Percentiles rank a stretch among this genome's conserved stretches.
Conservation (phyloP, 2,113 vertebrate species). For the Ramphastos sulfuratus region DNA sequence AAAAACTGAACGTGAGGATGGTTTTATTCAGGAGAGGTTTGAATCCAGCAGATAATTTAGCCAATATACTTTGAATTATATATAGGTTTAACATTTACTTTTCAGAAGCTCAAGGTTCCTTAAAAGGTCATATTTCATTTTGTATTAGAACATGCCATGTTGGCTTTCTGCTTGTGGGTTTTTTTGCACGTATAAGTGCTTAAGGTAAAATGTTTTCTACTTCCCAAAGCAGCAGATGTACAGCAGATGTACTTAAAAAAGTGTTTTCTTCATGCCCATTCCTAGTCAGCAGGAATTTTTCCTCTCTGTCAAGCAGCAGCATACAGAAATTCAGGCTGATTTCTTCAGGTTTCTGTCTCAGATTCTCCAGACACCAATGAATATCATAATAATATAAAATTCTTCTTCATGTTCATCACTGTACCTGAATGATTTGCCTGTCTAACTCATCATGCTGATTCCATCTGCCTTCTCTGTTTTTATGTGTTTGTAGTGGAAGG, state of each 20-base stretch:
- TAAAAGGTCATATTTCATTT: conserved; percentile 61
- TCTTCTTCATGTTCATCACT: neutral
- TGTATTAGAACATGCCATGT: neutral
- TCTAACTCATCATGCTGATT: neutral
- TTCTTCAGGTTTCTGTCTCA: neutral
- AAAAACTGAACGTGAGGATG: neutral
- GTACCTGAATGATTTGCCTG: neutral
- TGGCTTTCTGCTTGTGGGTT: conserved; percentile 11
- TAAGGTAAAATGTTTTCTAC: conserved; percentile 24
- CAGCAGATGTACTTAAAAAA: neutral
- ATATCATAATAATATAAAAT: neutral
- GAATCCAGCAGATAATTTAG: neutral
- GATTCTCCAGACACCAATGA: neutral
- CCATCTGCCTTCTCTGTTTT: neutral
- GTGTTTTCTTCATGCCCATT: neutral
- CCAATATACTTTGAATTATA: conserved; percentile 10
- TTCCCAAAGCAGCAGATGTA: neutral
- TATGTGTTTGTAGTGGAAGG: no score
- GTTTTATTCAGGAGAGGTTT: neutral
- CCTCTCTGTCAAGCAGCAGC: neutral
- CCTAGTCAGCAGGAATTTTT: neutral
- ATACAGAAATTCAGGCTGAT: neutral
- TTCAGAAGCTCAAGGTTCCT: neutral
- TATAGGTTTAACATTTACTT: conserved; percentile 20
- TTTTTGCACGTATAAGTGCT: neutral